phyloP scores from a whole-genome alignment of 2,113 vertebrate species.

The Baryphthengus martii region DNA sequence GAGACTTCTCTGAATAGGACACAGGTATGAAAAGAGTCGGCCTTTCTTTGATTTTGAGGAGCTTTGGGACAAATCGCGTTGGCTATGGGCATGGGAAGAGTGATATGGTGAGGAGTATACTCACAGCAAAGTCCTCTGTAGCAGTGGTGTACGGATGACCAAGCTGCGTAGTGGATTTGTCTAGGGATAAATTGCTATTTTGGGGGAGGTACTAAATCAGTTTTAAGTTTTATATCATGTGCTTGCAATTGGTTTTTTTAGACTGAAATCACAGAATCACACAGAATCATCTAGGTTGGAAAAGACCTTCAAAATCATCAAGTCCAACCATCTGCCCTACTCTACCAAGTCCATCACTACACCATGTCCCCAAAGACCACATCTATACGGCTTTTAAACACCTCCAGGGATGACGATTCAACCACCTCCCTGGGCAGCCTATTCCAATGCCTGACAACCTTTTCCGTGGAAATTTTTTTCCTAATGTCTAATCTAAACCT shows the following conservation, averaged over 20 bases:
- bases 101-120: not conserved
- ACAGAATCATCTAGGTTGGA: too few relatives aligned
- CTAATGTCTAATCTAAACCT: too few relatives aligned
- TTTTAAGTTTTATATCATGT: not conserved
- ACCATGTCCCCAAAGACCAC: too few relatives aligned
- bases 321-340: too few relatives aligned
- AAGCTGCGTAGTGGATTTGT: not conserved
- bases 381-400: too few relatives aligned
- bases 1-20: not conserved
- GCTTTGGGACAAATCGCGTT: not conserved
- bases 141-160: not conserved
- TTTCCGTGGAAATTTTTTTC: too few relatives aligned
- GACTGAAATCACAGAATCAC: too few relatives aligned
- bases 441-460: too few relatives aligned
- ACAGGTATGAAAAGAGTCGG: not conserved
- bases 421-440: too few relatives aligned
- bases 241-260: not conserved
- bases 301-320: too few relatives aligned
- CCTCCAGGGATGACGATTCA: too few relatives aligned
- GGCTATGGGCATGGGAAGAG: accelerated
- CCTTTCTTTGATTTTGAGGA: not conserved
- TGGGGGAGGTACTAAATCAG: not conserved
- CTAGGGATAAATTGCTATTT: not conserved
- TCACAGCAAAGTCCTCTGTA: not conserved
- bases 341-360: too few relatives aligned